Base-by-base conservation (phyloP, 1,140 invertebrate genomes). In the Diabrotica virgifera region DNA sequence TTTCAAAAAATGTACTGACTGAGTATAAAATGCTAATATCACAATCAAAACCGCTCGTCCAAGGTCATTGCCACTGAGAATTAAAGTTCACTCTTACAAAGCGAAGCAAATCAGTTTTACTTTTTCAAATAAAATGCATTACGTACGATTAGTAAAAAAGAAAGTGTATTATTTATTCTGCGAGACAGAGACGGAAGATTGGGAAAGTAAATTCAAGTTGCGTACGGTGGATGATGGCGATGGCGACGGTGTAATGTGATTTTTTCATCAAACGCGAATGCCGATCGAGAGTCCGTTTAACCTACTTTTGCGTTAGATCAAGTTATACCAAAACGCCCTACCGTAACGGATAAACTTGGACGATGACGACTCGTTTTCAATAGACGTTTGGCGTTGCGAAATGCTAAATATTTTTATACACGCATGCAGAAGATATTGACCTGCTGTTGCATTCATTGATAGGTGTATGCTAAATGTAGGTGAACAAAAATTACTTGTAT, bases 31-130 rank as follows among this genome's bases (percentile, higher is more conserved):
- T 24, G 4, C 1, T 1, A 46, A 46, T 46, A 8, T 46, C 8
- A 46, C 40, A 46, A 46, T 46, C 40, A 8, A 53, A 53, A 53
- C 52, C 52, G n/a, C 7, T 53, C 10, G 12, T 24, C n/a, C n/a
- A 57, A 57, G 55, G 55, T 57, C 55, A 57, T 36, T 57, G 55
- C 55, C 55, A 57, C 36, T 36, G 13, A 55, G 24, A 24, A 12
- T 52, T n/a, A n/a, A 14, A 57, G 55, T 57, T 37, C 55, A 57
- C n/a, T 36, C 24, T 36, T 57, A 12, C 36, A n/a, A n/a, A n/a
- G 12, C n/a, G 52, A 8, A 9, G 9, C 36, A 10, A 36, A 57
- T 36, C 55, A 36, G 55, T 57, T 57, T 57, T 57, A 57, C 55
- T 57, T 57, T 57, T 57, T 37, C 35, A 57, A 11, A 37, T 9